Percentiles rank a stretch among this genome's conserved stretches.
phyloP scores from a whole-genome alignment of 2,113 vertebrate species.

The Eublepharis macularius region DNA sequence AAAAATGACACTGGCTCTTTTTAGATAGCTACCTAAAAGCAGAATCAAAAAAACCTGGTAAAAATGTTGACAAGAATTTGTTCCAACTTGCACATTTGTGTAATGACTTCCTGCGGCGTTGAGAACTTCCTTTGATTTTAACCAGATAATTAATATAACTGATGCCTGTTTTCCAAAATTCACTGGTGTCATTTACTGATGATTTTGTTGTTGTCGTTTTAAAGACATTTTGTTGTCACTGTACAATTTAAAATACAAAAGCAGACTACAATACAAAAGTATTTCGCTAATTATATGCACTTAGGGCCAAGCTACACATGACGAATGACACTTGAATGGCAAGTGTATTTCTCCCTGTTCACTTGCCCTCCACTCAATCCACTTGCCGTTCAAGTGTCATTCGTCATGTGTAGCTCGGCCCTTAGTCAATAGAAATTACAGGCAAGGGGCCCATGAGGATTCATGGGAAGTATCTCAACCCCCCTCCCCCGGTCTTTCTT shows the following conservation, averaged over 20 bases:
- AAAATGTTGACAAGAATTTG: conserved; percentile 1
- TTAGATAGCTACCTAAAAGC: neutral
- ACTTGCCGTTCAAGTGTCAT: too few species aligned
- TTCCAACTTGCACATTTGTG: neutral
- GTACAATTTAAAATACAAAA: conserved; percentile 25
- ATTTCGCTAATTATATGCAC: neutral
- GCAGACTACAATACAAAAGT: neutral
- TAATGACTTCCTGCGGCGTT: conserved; percentile 35
- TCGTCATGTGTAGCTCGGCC: too few species aligned
- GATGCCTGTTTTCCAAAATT: conserved; percentile 52
- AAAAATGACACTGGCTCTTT: neutral
- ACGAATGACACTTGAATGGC: too few species aligned
- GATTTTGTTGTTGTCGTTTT: too few species aligned
- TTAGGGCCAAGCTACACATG: too few species aligned
- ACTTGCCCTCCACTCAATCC: too few species aligned
- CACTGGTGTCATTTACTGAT: conserved; percentile 24
- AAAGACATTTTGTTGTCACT: neutral
- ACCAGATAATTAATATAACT: conserved; percentile 51
- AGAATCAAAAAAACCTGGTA: conserved; percentile 15
- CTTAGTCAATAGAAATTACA: too few species aligned
- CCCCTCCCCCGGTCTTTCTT: too few species aligned
- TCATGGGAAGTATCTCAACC: too few species aligned
- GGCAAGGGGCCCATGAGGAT: too few species aligned
- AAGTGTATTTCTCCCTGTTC: too few species aligned
- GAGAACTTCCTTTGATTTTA: conserved; percentile 39